Evolutionary conservation across 2,113 vertebrate genomes (phyloP), one percentile per base, ranked within the genome.

Genomic region (Elgaria multicarinata): DNA sequence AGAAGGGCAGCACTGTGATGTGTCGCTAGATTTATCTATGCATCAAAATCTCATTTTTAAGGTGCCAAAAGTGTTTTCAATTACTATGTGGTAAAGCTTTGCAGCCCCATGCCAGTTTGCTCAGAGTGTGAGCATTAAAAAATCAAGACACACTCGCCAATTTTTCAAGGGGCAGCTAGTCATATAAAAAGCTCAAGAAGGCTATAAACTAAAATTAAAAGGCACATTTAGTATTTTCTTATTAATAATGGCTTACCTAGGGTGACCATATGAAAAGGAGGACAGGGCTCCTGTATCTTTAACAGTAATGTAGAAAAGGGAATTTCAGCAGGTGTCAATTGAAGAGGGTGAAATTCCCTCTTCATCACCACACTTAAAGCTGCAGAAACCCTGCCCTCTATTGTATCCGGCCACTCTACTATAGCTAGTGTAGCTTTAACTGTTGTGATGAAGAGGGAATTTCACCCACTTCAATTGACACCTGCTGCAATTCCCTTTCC

Each of bases 41-140:
- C 79, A 94, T 94, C 94, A 96, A 92, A 94, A 95, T 85, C 89
- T 90, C 92, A 91, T 92, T 95, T 95, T 95, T 94, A 93, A 94
- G 91, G 91, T 88, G 79, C 55, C 92, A 88, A 90, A 92, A 93
- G 67, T 94, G 83, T 64, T 94, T 95, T 95, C 90, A 95, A 67
- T 96, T 95, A 95, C 78, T 91, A 94, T 76, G n/a, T 77, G 24
- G 33, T 89, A 55, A 91, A 86, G 62, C 62, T 94, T 93, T 93
- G 94, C 66, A 96, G 67, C 33, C 80, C 72, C 58, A 33, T 86
- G 90, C 44, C 81, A 89, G 94, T 92, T 90, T 93, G 42, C 75
- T 94, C 91, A 90, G 42, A 91, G 42, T 88, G 18, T 83, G 78
- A 72, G 58, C 3, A 94, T 92, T 94, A 92, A 84, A 94, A 94